Evolutionary conservation across 2,888 invertebrate genomes (phyloP).

Genomic region (Molorchus minor): DNA sequence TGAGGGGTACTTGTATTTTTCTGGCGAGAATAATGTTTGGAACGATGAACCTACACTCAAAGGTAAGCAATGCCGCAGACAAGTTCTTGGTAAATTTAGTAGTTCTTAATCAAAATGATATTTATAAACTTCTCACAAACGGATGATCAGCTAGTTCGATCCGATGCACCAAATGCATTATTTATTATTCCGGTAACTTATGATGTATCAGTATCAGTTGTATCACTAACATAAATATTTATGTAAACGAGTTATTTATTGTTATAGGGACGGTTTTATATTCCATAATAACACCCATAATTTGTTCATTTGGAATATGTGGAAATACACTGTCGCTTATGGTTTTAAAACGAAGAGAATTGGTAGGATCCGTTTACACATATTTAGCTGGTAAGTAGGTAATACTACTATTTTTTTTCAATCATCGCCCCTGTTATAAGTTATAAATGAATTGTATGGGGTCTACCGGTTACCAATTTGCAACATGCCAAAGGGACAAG

Average conservation of each 20-base stretch:
- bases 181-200: too few relatives aligned
- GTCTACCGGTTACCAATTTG: too few relatives aligned
- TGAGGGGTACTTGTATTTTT: conserved; percentile 32
- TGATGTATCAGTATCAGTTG: neutral
- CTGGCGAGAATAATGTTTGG: conserved; percentile 43
- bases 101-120: too few relatives aligned
- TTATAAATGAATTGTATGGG: too few relatives aligned
- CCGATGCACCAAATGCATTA: too few relatives aligned
- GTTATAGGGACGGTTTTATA: conserved; percentile 52
- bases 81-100: conserved; percentile 1
- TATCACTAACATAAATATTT: neutral
- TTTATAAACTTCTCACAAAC: too few relatives aligned
- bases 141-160: too few relatives aligned
- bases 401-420: too few relatives aligned
- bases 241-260: neutral
- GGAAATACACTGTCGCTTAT: conserved; percentile 54
- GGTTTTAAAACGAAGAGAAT: conserved; percentile 51
- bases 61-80: too few relatives aligned
- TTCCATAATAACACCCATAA: conserved; percentile 56
- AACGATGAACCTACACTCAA: conserved; percentile 38
- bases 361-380: conserved; percentile 56
- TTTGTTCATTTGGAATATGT: conserved; percentile 56
- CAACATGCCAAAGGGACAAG: too few relatives aligned
- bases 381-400: conserved; percentile 58
- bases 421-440: too few relatives aligned